These are phyloP conservation scores for Lanius collurio DNA, from an alignment of 2,113 vertebrate species.

Conservation along the genomic window DNA sequence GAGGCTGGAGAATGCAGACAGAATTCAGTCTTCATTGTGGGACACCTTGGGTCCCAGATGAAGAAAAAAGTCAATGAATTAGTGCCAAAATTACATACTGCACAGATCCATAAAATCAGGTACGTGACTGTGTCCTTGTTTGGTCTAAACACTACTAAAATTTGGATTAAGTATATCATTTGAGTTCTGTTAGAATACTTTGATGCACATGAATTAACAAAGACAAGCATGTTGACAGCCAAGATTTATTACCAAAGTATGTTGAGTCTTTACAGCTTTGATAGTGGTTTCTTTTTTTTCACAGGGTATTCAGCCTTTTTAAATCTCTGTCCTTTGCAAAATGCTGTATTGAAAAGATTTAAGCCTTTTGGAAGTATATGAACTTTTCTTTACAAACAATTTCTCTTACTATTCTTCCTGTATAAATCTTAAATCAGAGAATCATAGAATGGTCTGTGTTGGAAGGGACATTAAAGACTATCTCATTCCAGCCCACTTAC, in stretches of 20 bases:
- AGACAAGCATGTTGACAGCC: neutral
- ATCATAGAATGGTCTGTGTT: neutral
- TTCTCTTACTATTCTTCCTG: neutral
- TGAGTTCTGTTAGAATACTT: neutral
- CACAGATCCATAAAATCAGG: neutral
- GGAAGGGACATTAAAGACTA: neutral
- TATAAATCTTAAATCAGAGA: neutral
- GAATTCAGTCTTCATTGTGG: neutral
- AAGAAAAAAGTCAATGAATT: neutral
- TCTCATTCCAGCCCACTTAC: neutral
- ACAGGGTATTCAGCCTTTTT: neutral
- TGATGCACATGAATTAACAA: neutral
- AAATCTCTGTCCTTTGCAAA: neutral
- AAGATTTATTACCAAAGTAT: constrained; percentile 51
- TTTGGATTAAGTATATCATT: neutral
- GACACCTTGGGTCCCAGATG: neutral
- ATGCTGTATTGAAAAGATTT: neutral
- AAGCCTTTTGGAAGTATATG: neutral
- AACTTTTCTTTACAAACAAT: neutral
- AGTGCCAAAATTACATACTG: neutral
- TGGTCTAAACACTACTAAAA: neutral
- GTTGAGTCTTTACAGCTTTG: constrained; percentile 19
- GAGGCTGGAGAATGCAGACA: neutral
- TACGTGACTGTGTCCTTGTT: neutral
- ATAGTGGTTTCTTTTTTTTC: neutral